These are phyloP conservation scores for Episyrphus balteatus DNA, from an alignment of 1,140 invertebrate species.

Conservation along the genomic window DNA sequence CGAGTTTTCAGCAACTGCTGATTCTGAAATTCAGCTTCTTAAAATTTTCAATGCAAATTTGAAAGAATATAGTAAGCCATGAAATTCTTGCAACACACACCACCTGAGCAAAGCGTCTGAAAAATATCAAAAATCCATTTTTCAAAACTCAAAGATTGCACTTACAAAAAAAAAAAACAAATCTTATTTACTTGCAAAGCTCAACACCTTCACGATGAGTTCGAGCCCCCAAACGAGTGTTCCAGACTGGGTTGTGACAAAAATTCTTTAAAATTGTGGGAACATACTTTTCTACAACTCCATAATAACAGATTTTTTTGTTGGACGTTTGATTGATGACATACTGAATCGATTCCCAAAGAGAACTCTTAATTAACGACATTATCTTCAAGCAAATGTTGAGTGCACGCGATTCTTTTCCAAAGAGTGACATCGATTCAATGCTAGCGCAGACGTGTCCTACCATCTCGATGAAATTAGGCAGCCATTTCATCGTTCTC, in stretches of 20 bases:
- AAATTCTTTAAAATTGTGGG: constrained; percentile 69
- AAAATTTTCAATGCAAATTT: constrained; percentile 63
- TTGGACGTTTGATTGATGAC: constrained; percentile 75
- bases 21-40: constrained; percentile 72
- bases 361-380: constrained; percentile 80
- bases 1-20: constrained; percentile 76
- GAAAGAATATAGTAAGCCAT: constrained; percentile 78
- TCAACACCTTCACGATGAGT: constrained; percentile 78
- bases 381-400: constrained; percentile 81
- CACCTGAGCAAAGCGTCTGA: constrained; percentile 29
- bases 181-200: constrained; percentile 55
- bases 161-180: too few relatives aligned
- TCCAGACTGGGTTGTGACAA: constrained; percentile 71
- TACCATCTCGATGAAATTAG: constrained; percentile 63
- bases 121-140: background rate
- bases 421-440: constrained; percentile 90
- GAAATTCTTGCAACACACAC: constrained; percentile 72
- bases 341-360: constrained; percentile 73
- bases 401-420: constrained; percentile 66
- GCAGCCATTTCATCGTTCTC: constrained; percentile 67
- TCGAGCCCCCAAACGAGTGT: constrained; percentile 71
- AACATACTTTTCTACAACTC: constrained; percentile 83
- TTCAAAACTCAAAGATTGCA: too few relatives aligned
- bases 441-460: constrained; percentile 70
- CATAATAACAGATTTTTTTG: constrained; percentile 76